Base-by-base conservation (phyloP, 2,888 invertebrate genomes). In the Piscicola geometra region DNA sequence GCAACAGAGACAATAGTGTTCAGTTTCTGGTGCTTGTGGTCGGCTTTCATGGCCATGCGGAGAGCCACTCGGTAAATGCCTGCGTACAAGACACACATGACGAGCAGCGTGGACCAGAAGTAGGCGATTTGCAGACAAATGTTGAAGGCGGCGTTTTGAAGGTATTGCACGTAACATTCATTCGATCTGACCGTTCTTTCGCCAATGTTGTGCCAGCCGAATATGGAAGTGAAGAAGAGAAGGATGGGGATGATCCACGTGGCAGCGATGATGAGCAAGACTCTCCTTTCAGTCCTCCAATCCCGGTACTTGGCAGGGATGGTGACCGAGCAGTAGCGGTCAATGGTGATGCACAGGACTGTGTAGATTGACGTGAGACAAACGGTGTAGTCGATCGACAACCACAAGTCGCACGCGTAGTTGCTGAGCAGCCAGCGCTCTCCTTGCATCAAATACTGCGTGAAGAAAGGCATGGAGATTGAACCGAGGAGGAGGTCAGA, bases 181-280 rank as follows among this genome's bases (percentile, higher is more conserved):
- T 92, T 92, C 21, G 92, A 92, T 81, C 90, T 87, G 74, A 96
- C 88, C 81, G 95, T 93, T 78, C 96, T 88, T 83, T 91, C 92
- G 30, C 97, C 97, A 68, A 94, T 92, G 83, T 98, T 98, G 84
- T 97, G 97, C 96, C 98, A 99, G 66, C 98, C 98, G 83, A 99
- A 96, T 81, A 99, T 98, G 79, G 95, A 94, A 80, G 94, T 94
- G 86, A 98, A 98, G 87, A 99, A 99, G 15, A 99, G 88, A 76
- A 96, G 87, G 0, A 94, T 93, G 69, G 99, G 99, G 81, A 99
- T 92, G 75, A 96, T 92, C 97, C 97, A 98, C 0, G 95, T 96
- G 67, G 94, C 91, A 2, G 93, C 92, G 0, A 97, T 93, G 93
- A 97, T 95, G 89, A 92, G 92, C 78, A 95, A 90, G 21, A 97